These are phyloP conservation scores for Uria lomvia DNA, from an alignment of 2,113 vertebrate species.

Conservation along the genomic window DNA sequence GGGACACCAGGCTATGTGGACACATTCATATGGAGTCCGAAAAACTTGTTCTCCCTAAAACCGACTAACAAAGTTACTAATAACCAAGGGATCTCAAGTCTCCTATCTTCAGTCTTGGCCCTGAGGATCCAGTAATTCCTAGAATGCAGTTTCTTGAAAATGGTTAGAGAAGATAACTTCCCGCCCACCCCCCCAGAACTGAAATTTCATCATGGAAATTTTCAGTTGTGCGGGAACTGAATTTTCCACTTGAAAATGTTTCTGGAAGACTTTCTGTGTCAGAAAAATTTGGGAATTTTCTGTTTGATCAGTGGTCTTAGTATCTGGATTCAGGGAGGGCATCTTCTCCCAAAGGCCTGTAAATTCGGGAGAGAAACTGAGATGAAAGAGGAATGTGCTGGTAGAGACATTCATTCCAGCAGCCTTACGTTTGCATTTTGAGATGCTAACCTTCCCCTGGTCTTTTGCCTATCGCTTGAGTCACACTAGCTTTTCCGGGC, in stretches of 20 bases:
- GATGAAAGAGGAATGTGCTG: not conserved
- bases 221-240: not conserved
- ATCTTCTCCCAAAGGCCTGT: not conserved
- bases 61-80: not conserved
- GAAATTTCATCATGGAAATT: not conserved
- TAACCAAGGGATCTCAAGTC: not conserved
- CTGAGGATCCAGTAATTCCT: not conserved
- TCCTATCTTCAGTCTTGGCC: not conserved
- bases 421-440: not conserved
- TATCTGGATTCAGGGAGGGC: not conserved
- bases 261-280: not conserved
- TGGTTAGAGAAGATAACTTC: not conserved
- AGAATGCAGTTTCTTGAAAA: not conserved
- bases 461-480: not conserved
- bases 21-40: not conserved
- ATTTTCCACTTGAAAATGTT: not conserved
- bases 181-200: fast-evolving
- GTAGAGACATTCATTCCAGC: not conserved
- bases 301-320: not conserved
- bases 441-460: not conserved
- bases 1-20: not conserved
- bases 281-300: not conserved
- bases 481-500: not conserved
- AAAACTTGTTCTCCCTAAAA: not conserved
- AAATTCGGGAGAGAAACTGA: not conserved